Evolutionary conservation across 2,797 vertebrate species (phyloP).

Genomic region (Ptychobarbus kaznakovi): DNA sequence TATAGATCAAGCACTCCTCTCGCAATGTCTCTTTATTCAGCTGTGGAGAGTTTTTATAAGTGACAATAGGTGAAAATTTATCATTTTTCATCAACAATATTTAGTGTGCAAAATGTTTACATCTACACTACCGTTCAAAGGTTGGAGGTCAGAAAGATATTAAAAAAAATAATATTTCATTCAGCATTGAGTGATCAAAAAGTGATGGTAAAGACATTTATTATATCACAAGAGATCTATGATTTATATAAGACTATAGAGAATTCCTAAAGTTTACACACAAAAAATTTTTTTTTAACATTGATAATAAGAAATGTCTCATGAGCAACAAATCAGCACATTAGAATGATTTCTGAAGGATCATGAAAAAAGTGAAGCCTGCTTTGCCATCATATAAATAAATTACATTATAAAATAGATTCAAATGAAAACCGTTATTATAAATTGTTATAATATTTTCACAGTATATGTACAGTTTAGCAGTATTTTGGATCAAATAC

Average conservation of each 20-base stretch:
- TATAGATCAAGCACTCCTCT: constrained; percentile 16
- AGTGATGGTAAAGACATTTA: not conserved
- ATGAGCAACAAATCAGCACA: not conserved
- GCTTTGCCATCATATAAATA: not conserved
- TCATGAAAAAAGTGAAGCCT: not conserved
- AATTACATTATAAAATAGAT: not conserved
- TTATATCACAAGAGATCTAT: not conserved
- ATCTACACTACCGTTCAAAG: not conserved
- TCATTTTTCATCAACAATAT: not conserved
- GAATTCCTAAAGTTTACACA: too few species aligned
- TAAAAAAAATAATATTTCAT: not conserved
- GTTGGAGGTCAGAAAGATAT: not conserved
- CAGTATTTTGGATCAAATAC: not conserved
- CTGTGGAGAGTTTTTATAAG: not conserved
- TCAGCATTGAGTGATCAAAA: constrained; percentile 1
- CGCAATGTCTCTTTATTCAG: not conserved
- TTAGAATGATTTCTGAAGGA: not conserved
- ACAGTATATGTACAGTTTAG: too few species aligned
- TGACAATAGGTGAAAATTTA: not conserved
- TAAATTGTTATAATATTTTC: not conserved
- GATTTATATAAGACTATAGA: not conserved
- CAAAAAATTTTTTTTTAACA: not conserved
- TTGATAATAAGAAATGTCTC: not conserved
- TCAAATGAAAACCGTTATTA: not conserved
- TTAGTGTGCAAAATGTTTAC: not conserved